Evolutionary conservation across 2,888 invertebrate genomes (phyloP).

Genomic region (Aspidapion aeneum): DNA sequence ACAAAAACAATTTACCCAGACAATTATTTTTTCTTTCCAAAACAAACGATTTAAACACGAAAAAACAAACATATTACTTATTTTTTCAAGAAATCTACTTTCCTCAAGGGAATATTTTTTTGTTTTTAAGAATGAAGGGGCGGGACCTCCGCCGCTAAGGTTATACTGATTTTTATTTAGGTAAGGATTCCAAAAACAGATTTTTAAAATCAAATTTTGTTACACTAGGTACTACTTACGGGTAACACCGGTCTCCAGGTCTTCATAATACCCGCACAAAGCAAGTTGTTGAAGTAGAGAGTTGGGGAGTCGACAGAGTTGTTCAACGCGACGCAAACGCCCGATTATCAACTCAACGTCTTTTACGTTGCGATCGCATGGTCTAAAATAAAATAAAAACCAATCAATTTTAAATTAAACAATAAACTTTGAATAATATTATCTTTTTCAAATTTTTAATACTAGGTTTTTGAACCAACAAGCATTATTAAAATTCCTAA

Average conservation of each 20-base stretch:
- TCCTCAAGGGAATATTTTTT: too few relatives aligned
- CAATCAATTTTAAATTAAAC: not conserved
- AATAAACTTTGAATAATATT: not conserved
- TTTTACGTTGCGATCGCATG: slow-evolving; percentile 67
- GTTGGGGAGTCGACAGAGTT: slow-evolving; percentile 61
- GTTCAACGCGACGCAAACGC: slow-evolving; percentile 60
- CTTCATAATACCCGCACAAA: slow-evolving; percentile 72
- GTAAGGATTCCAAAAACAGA: too few relatives aligned
- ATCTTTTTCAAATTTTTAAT: not conserved
- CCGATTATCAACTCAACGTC: slow-evolving; percentile 71
- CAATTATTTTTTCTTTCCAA: too few relatives aligned
- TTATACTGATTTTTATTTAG: too few relatives aligned
- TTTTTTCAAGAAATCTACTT: too few relatives aligned
- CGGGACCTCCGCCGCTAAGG: too few relatives aligned
- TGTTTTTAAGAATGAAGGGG: too few relatives aligned
- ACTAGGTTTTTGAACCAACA: not conserved
- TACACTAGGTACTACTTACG: slow-evolving; percentile 66
- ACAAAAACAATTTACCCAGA: too few relatives aligned
- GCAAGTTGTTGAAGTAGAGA: slow-evolving; percentile 70
- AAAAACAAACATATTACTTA: too few relatives aligned
- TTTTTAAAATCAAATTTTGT: too few relatives aligned
- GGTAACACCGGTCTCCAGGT: slow-evolving; percentile 72
- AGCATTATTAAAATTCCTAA: too few relatives aligned
- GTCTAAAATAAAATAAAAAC: slow-evolving; percentile 47
- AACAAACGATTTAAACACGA: too few relatives aligned